phyloP scores from a whole-genome alignment of 2,888 invertebrate species.

The Melitaea athalia region DNA sequence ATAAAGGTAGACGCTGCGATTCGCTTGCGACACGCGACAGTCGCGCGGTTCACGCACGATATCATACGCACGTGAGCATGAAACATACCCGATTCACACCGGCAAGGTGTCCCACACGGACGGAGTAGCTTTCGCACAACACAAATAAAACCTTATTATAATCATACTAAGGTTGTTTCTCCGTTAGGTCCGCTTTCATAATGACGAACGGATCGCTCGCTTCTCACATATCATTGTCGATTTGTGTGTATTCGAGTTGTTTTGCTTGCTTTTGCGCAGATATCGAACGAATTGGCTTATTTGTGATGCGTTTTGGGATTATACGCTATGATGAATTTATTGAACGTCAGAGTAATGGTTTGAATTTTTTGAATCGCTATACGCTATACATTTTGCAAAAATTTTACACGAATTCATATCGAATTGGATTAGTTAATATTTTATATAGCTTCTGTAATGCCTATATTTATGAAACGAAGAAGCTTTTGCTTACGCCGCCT shows the following conservation, averaged over 20 bases:
- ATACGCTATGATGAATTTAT: constrained; percentile 11
- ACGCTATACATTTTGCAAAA: constrained; percentile 9
- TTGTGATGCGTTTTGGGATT: constrained; percentile 25
- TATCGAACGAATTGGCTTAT: constrained; percentile 44
- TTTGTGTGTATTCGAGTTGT: constrained; percentile 73
- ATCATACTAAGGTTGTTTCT: constrained; percentile 58
- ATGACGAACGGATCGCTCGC: constrained; percentile 69
- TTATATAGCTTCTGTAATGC: constrained; percentile 24
- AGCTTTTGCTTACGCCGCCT: constrained; percentile 32
- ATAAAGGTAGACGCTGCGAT: constrained; percentile 31
- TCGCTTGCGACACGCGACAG: constrained; percentile 28
- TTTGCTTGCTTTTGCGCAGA: constrained; percentile 77
- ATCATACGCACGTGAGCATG: constrained; percentile 66
- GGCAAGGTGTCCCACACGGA: constrained; percentile 61
- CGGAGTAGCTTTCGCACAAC: constrained; percentile 64
- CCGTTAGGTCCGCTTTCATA: constrained; percentile 74
- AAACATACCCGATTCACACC: constrained; percentile 77
- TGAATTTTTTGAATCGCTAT: constrained; percentile 1
- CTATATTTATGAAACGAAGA: constrained; percentile 1
- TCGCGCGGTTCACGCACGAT: constrained; percentile 50
- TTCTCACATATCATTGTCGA: constrained; percentile 75
- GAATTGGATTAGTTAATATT: constrained; percentile 11
- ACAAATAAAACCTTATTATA: constrained; percentile 53
- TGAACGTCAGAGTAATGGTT: constrained; percentile 4
- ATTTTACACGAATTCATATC: constrained; percentile 1